Base-by-base conservation (phyloP, 2,888 invertebrate genomes). In the Isoperla grammatica region DNA sequence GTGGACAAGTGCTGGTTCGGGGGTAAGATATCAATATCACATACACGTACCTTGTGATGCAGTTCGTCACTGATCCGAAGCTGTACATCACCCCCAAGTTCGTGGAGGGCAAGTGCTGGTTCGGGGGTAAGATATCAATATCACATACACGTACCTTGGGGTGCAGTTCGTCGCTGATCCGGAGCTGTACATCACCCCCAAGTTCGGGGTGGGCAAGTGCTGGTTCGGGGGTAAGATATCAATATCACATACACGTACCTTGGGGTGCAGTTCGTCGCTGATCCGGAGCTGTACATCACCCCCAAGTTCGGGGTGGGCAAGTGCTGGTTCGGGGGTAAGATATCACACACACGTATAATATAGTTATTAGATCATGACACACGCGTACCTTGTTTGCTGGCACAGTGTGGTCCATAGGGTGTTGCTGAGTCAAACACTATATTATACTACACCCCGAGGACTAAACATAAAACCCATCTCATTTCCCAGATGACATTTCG, bases 281-380 rank as follows among this genome's bases (percentile, higher is more conserved):
- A 81, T 5, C 77, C 82, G 0, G 64, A 71, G 0, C 64, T 71
- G 37, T 69, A 79, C 42, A 74, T 80, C 61, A 81, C 76, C 45
- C 83, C 86, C n/a, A 74, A 76, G 59, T 79, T 86, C 62, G 84
- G 82, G 0, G 66, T 65, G 0, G 66, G 69, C 0, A 79, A 74
- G 66, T 86, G 86, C 68, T 85, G 83, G 79, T 78, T 84, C 66
- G 72, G 71, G 63, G 76, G 85, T 84, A 71, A 76, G 75, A n/a
- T 6, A 8, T 11, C 19, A 17, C 43, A 15, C 43, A 43, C 13
- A 15, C n/a, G n/a, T n/a, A n/a, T n/a, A n/a, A n/a, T n/a, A n/a
- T n/a, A n/a, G n/a, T n/a, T n/a, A n/a, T n/a, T n/a, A n/a, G n/a
- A 9, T 17, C 19, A 43, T 43, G 17, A 43, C 11, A n/a, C 19